Evolutionary conservation across 92 coral and sea anemone species (phyloP).

Genomic region (Phymanthus crucifer): DNA sequence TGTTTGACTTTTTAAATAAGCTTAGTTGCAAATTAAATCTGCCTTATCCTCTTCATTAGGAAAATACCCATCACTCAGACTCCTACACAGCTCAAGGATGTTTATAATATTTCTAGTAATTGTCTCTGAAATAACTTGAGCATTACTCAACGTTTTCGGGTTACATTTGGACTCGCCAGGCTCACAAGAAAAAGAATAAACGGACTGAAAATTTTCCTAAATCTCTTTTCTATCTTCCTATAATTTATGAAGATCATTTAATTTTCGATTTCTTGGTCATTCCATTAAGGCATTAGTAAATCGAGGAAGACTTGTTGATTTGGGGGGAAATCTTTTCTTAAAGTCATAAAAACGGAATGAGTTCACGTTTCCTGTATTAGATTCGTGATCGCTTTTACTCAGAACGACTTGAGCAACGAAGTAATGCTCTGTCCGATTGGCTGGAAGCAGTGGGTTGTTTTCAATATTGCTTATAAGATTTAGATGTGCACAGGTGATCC

Average conservation of each 20-base stretch:
- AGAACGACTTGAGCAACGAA: neutral
- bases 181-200: neutral
- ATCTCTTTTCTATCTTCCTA: neutral
- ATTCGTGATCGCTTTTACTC: neutral
- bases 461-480: neutral
- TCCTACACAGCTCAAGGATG: neutral
- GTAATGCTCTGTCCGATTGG: neutral
- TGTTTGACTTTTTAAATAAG: neutral
- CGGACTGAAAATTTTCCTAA: neutral
- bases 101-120: neutral
- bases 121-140: neutral
- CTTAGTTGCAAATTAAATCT: neutral
- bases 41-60: neutral
- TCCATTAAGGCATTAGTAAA: neutral
- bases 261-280: neutral
- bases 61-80: neutral
- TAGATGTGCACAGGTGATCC: slow-evolving; percentile 3
- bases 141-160: neutral
- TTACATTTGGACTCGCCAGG: too few species aligned
- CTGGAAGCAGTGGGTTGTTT: slow-evolving; percentile 3
- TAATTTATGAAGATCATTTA: neutral
- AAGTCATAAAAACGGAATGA: neutral
- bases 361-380: neutral
- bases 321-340: neutral
- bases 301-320: neutral